Base-by-base conservation (phyloP, 2,113 vertebrate species). In the Pseudorasbora parva region DNA sequence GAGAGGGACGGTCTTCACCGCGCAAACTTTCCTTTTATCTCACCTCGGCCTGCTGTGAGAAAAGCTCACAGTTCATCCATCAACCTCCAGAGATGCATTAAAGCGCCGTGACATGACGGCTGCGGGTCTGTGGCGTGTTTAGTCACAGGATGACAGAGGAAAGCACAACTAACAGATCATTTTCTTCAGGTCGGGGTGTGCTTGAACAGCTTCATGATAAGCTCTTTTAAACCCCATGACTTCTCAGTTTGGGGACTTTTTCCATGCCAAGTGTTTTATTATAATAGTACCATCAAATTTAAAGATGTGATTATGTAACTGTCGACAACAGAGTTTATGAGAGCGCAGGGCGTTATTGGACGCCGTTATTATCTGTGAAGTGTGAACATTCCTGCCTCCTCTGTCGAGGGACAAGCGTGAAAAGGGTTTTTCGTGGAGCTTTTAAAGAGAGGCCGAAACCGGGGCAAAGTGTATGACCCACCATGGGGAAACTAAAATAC, bases 1-100 rank as follows among this genome's bases (percentile, higher is more conserved):
- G 90, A 93, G 94, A 95, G 94, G 92, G 88, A 84, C 47, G 86
- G 86, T 90, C 91, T 92, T 92, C 89, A 85, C 85, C 90, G 90
- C 89, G 78, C 84, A 90, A 2, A 23, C 86, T 88, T 93, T 94
- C 89, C 93, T 93, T 89, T 91, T 85, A 81, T 93, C 60, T 87
- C 87, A 89, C 72, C n/a, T 60, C 56, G 37, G 33, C 33, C 33
- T 78, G 54, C 75, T 87, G 33, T 30, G 68, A 75, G 74, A 41
- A 74, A 64, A 81, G 78, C 68, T 83, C 54, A 82, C 78, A 64
- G 37, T 81, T 86, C 76, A 66, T 87, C 68, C 14, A 12, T 77
- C 54, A n/a, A 9, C 75, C 75, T 59, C 54, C 56, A 37, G 37
- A 77, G 51, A 77, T 6, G 21, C 75, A 17, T 77, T 41, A 57